These are phyloP conservation scores for Tenualosa ilisha DNA, from an alignment of 2,797 vertebrate genomes.

Conservation along the genomic window DNA sequence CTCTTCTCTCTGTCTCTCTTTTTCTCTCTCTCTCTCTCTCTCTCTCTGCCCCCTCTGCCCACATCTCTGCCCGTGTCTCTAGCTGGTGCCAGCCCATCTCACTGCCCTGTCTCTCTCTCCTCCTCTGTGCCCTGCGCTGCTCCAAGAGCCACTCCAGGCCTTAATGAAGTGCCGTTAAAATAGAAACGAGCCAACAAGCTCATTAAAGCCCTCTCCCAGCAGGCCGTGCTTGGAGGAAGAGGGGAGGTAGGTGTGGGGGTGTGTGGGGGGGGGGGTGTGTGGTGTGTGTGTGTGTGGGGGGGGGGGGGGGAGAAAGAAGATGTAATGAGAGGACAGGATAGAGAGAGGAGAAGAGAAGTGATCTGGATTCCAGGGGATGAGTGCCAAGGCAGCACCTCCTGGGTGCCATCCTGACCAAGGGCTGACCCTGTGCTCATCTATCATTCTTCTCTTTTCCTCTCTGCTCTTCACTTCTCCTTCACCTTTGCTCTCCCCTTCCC, in stretches of 20 bases:
- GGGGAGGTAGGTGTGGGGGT: not conserved
- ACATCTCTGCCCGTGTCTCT: not conserved
- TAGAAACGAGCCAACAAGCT: conserved; percentile 13
- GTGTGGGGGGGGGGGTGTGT: too few relatives aligned
- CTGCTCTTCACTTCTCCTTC: not conserved
- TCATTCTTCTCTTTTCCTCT: not conserved
- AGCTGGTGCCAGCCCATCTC: not conserved
- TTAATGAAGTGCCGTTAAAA: conserved; percentile 14
- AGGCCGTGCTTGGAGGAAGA: not conserved
- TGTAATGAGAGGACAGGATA: conserved; percentile 1
- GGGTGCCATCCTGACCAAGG: not conserved
- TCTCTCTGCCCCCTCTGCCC: not conserved
- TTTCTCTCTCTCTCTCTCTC: too few relatives aligned
- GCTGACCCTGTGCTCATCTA: not conserved
- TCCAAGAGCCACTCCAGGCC: not conserved
- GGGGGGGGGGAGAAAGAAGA: not conserved
- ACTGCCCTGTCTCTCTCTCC: not conserved
- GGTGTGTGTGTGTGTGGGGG: too few relatives aligned
- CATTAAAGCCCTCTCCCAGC: conserved; percentile 4
- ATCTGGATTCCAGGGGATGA: not conserved
- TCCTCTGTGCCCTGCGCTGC: not conserved
- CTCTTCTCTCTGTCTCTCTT: conserved; percentile 26
- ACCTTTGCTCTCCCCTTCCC: not conserved
- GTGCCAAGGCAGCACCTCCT: not conserved
- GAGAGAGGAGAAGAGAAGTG: not conserved